Evolutionary conservation across 2,888 invertebrate genomes (phyloP).

Genomic region (Calliphora vomitoria): DNA sequence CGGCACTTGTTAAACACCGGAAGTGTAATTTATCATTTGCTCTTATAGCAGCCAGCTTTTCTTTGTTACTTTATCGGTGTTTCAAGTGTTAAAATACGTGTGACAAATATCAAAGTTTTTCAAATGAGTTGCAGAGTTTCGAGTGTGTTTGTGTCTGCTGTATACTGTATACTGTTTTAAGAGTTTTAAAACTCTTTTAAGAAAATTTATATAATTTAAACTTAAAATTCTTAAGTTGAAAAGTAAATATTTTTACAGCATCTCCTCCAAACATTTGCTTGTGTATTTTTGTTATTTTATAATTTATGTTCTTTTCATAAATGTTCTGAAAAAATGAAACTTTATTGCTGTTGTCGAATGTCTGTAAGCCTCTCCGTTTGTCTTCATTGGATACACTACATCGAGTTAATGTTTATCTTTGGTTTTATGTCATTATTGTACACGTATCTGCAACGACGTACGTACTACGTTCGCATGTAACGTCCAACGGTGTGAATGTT

Average conservation of each 20-base stretch:
- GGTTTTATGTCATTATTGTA: slow-evolving; percentile 37
- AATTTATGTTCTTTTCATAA: slow-evolving; percentile 80
- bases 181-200: slow-evolving; percentile 12
- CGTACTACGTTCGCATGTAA: neutral
- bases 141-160: neutral
- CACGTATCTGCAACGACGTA: neutral
- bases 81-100: slow-evolving; percentile 41
- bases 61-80: slow-evolving; percentile 4
- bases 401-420: slow-evolving; percentile 52
- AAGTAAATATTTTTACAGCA: slow-evolving; percentile 83
- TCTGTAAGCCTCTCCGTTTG: neutral
- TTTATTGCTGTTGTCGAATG: slow-evolving; percentile 1
- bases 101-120: slow-evolving; percentile 50
- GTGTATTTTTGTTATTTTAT: slow-evolving; percentile 71
- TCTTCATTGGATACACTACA: slow-evolving; percentile 26
- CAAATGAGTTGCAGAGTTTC: slow-evolving; percentile 65
- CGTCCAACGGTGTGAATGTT: slow-evolving; percentile 9
- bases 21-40: slow-evolving; percentile 57
- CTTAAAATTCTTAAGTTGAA: slow-evolving; percentile 83
- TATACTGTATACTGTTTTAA: neutral
- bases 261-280: slow-evolving; percentile 53
- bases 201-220: slow-evolving; percentile 66
- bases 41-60: neutral
- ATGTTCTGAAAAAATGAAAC: slow-evolving; percentile 25
- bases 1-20: slow-evolving; percentile 44